These are phyloP conservation scores for Megalops atlanticus DNA, from an alignment of 2,113 vertebrate genomes.

Conservation along the genomic window DNA sequence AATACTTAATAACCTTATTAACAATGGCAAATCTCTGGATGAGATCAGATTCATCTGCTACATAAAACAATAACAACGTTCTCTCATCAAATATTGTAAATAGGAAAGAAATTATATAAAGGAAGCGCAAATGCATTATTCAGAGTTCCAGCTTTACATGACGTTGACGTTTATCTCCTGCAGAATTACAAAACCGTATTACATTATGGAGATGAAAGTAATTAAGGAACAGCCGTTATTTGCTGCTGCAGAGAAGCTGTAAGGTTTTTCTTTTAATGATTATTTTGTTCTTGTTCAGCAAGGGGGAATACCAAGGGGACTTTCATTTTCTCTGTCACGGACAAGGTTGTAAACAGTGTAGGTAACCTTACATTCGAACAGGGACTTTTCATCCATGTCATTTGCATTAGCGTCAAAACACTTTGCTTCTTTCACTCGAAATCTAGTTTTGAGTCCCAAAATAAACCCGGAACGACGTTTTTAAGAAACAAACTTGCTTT, in stretches of 20 bases:
- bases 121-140: background rate
- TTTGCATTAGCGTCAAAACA: conserved; percentile 38
- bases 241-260: background rate
- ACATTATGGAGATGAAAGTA: background rate
- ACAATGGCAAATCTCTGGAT: background rate
- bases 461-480: conserved; percentile 15
- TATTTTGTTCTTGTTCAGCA: conserved; percentile 20
- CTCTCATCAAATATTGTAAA: background rate
- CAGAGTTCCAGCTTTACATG: background rate
- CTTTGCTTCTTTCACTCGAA: conserved; percentile 24
- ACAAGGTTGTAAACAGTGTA: conserved; percentile 28
- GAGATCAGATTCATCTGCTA: background rate
- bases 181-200: background rate
- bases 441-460: conserved; percentile 36
- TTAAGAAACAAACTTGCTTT: conserved; percentile 8
- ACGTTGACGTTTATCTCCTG: background rate
- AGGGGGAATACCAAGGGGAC: conserved; percentile 36
- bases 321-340: conserved; percentile 29
- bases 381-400: conserved; percentile 32
- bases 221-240: conserved; percentile 5
- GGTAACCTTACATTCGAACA: conserved; percentile 23
- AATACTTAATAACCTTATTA: no score
- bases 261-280: conserved; percentile 21
- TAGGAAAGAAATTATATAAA: background rate
- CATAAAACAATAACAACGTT: background rate